Conservation (phyloP, 2,113 vertebrate species). For the Pica pica region DNA sequence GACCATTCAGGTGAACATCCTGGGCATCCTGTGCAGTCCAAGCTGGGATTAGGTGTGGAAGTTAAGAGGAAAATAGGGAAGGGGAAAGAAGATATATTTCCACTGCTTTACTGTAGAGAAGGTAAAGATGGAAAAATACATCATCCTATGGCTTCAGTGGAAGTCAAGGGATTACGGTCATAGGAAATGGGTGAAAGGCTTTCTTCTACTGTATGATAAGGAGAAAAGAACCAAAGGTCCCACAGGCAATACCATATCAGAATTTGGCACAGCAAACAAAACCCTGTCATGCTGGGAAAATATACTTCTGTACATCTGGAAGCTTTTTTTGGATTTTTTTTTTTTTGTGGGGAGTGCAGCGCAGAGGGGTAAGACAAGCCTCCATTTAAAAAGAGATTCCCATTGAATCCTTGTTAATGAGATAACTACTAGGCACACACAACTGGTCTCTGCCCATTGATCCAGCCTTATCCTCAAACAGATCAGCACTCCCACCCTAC, state of each 20-base stretch:
- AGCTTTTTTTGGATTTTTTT: not conserved
- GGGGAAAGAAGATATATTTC: not conserved
- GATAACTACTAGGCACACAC: not conserved
- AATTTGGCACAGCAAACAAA: not conserved
- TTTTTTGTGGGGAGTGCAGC: no score
- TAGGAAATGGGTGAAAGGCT: not conserved
- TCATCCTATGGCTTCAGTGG: not conserved
- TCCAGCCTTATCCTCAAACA: not conserved
- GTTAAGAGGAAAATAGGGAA: not conserved
- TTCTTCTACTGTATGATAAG: not conserved
- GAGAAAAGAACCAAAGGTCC: not conserved
- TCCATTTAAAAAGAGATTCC: not conserved
- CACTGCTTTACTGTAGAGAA: not conserved
- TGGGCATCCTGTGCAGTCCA: not conserved
- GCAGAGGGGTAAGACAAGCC: not conserved
- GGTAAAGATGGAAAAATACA: not conserved
- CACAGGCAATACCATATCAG: not conserved
- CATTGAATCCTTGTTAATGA: not conserved
- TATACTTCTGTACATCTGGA: not conserved
- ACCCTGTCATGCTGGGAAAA: not conserved
- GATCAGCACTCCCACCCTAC: not conserved
- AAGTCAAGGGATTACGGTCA: not conserved
- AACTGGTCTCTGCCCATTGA: rapidly evolving
- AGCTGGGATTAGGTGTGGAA: not conserved
- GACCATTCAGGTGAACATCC: not conserved